phyloP scores from a whole-genome alignment of 2,797 vertebrate genomes.

The Anguilla anguilla region DNA sequence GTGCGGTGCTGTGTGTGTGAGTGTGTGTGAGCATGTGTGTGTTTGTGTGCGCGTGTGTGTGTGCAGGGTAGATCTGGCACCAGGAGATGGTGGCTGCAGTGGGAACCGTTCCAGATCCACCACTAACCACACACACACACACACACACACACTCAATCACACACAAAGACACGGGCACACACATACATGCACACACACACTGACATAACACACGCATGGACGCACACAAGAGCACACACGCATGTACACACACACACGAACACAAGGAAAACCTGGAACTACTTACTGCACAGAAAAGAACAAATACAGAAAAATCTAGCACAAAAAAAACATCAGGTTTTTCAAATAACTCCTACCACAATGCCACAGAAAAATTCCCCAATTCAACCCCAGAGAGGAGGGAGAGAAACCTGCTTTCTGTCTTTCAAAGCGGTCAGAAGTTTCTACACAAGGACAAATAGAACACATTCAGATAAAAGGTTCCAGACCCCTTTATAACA shows the following conservation, averaged over 20 bases:
- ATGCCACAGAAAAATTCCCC: constrained; percentile 68
- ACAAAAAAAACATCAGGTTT: constrained; percentile 72
- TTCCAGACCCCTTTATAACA: constrained; percentile 77
- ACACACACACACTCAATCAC: constrained; percentile 45
- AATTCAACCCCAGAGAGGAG: constrained; percentile 74
- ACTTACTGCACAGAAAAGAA: constrained; percentile 59
- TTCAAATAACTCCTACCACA: constrained; percentile 80
- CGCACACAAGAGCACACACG: background rate
- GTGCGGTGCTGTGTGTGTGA: background rate
- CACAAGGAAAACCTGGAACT: constrained; percentile 68
- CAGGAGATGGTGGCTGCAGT: constrained; percentile 57
- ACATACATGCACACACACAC: background rate
- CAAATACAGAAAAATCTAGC: constrained; percentile 77
- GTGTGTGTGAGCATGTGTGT: background rate
- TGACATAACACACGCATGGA: background rate
- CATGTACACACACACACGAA: constrained; percentile 27
- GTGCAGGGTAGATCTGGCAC: background rate
- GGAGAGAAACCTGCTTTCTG: constrained; percentile 79
- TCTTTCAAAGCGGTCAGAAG: constrained; percentile 80
- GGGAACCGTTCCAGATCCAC: constrained; percentile 72
- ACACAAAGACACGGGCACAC: constrained; percentile 30
- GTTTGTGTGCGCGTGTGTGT: background rate
- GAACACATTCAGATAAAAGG: constrained; percentile 83
- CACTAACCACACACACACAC: constrained; percentile 65
- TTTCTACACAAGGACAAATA: constrained; percentile 84